phyloP scores from a whole-genome alignment of 2,113 vertebrate species.

The Corythoichthys intestinalis region DNA sequence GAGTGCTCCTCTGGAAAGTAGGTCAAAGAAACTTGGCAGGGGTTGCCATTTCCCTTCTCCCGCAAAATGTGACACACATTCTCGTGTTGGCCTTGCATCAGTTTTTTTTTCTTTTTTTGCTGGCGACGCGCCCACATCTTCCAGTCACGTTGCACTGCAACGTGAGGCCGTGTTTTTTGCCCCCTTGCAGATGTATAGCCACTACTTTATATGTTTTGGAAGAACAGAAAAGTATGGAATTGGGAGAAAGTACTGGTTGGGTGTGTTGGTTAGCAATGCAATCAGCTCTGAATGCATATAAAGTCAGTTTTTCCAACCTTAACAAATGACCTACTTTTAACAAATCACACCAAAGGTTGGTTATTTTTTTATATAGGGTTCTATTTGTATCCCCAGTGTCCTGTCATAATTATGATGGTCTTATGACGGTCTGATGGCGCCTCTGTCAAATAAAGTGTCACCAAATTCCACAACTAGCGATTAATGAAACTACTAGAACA shows the following conservation, averaged over 20 bases:
- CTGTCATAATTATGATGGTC: too few species aligned
- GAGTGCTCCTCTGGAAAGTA: constrained; percentile 33
- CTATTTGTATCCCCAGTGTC: too few species aligned
- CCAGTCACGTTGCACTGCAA: constrained; percentile 63
- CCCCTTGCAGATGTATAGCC: neutral
- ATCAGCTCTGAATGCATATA: too few species aligned
- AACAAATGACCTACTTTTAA: neutral
- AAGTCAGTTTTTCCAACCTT: constrained; percentile 1
- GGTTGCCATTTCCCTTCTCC: constrained; percentile 47
- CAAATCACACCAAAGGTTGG: neutral
- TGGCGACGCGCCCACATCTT: constrained; percentile 33
- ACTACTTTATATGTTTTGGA: neutral
- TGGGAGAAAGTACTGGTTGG: neutral
- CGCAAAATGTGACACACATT: constrained; percentile 69
- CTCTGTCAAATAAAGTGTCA: too few species aligned
- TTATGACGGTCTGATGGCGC: too few species aligned
- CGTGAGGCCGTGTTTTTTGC: neutral
- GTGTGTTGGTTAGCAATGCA: neutral
- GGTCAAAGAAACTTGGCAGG: constrained; percentile 62
- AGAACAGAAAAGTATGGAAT: neutral
- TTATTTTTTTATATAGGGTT: too few species aligned
- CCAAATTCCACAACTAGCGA: too few species aligned
- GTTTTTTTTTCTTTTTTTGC: constrained; percentile 27
- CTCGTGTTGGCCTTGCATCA: constrained; percentile 55
- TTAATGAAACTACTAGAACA: too few species aligned